Base-by-base conservation (phyloP, 2,797 vertebrate species). In the Myotis vivesi region DNA sequence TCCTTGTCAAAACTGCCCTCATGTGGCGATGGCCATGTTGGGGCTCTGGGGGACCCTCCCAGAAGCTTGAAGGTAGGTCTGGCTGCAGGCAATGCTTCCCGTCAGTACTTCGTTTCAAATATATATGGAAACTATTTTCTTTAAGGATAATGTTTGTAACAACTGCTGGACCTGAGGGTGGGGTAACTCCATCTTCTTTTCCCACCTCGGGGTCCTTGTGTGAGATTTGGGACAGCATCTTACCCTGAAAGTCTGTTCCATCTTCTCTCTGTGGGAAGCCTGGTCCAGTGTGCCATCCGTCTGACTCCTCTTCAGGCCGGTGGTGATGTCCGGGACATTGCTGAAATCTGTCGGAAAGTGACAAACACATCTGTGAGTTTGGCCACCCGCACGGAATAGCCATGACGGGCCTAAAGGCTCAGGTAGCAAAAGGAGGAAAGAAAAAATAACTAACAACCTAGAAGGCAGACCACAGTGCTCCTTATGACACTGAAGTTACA, bases 181-280 rank as follows among this genome's bases (percentile, higher is more conserved):
- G 22, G 25, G 49, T 19, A 64, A 33, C 8, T 2, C 66, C 51
- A n/a, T 12, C 12, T 66, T 30, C 46, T 73, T 3, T 4, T 23
- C 28, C 59, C 25, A 4, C 23, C 57, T 51, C 44, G 1, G 13
- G 8, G 38, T 6, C 53, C 38, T 55, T 2, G 5, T 6, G 41
- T 38, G n/a, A 22, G 30, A 2, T 3, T 0, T 6, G 30, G 59
- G 76, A 11, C 15, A 11, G 13, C 8, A 4, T 91, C 98, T 98
- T 98, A 99, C 99, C 99, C 99, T 99, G 98, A 99, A 99, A 83
- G 98, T 98, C 80, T 98, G 98, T 95, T 99, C 98, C 9, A 98
- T 96, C 94, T 98, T 98, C 97, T 99, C 98, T 94, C 97, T 96
- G 81, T 96, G 97, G 81, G 98, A 98, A 20, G 97, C 97, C 97